Evolutionary conservation across 2,888 invertebrate genomes (phyloP).

Genomic region (Lasiommata megera): DNA sequence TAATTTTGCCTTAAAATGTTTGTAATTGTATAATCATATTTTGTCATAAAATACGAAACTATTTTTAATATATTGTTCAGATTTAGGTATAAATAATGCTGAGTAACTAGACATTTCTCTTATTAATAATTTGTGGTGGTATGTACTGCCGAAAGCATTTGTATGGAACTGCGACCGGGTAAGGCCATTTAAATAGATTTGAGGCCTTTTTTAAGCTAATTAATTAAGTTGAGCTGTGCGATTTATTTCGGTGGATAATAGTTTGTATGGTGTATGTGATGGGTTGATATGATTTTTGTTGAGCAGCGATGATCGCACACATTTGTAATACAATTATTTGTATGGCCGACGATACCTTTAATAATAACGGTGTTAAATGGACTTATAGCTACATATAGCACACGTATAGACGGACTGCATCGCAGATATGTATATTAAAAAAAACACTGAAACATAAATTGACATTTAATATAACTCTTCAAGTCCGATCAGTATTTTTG

Average conservation of each 20-base stretch:
- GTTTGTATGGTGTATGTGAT: constrained; percentile 60
- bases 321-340: constrained; percentile 1
- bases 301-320: constrained; percentile 12
- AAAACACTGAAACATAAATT: too few species aligned
- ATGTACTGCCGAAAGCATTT: too few species aligned
- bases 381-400: constrained; percentile 9
- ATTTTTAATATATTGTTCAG: too few species aligned
- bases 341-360: neutral
- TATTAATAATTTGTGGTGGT: too few species aligned
- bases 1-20: too few species aligned
- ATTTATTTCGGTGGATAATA: constrained; percentile 53
- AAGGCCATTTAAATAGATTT: too few species aligned
- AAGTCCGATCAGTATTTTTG: too few species aligned
- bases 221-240: constrained; percentile 67
- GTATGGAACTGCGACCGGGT: too few species aligned
- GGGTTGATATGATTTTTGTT: constrained; percentile 46
- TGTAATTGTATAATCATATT: too few species aligned
- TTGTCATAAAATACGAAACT: too few species aligned
- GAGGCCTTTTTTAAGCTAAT: constrained; percentile 71
- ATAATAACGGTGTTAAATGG: constrained; percentile 8
- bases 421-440: neutral
- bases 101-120: too few species aligned
- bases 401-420: neutral
- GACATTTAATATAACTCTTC: neutral
- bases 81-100: too few species aligned